A percentile compares a stretch with the other conserved stretches of the same genome.
Evolutionary conservation across 2,797 vertebrate genomes (phyloP).

Genomic region (Halcyon chelicuti): DNA sequence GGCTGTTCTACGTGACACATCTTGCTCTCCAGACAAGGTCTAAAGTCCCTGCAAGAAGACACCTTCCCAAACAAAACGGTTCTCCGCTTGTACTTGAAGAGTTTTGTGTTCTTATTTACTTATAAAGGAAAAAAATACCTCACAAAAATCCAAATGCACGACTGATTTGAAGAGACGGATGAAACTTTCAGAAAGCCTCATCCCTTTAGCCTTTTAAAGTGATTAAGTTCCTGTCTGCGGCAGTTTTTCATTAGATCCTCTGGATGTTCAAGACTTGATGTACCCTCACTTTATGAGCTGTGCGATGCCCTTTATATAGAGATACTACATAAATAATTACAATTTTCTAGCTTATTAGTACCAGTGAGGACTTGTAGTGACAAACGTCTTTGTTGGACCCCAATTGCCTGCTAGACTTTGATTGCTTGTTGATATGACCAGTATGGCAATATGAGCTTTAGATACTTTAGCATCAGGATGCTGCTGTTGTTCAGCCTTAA

Average conservation of each 20-base stretch:
- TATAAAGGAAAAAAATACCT: not conserved
- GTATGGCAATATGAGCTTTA: not conserved
- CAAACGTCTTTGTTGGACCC: not conserved
- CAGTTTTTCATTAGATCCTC: not conserved
- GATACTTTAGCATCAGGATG: not conserved
- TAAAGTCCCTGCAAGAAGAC: not conserved
- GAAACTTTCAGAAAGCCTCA: not conserved
- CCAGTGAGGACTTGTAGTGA: not conserved
- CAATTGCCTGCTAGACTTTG: not conserved
- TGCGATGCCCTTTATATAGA: not conserved
- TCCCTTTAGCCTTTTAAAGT: not conserved
- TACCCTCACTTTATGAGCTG: not conserved
- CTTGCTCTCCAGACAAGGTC: not conserved
- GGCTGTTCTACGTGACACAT: accelerated
- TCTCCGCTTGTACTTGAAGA: not conserved
- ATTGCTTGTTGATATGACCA: not conserved
- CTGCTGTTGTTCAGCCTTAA: accelerated
- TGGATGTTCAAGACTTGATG: not conserved
- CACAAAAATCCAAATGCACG: not conserved
- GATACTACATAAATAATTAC: not conserved
- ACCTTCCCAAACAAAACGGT: not conserved
- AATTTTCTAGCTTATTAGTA: not conserved
- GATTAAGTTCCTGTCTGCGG: not conserved
- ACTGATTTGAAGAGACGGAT: not conserved
- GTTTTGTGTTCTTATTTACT: not conserved